Base-by-base conservation (phyloP, 2,888 invertebrate genomes). In the Cyclophora punctaria region DNA sequence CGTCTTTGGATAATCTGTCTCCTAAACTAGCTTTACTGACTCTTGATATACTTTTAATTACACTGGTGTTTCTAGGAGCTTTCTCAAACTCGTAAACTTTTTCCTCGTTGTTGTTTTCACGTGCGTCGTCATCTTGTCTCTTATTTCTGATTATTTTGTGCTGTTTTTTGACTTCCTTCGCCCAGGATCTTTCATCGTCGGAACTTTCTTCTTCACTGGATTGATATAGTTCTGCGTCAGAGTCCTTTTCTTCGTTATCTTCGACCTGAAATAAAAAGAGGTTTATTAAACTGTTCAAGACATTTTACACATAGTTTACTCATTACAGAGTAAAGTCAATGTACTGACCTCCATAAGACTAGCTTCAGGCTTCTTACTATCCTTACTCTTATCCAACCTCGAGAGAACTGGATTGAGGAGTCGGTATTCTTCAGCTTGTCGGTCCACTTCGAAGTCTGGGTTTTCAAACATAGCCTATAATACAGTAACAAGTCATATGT, bases 401-500 rank as follows among this genome's bases (percentile, higher is more conserved):
- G 96, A 94, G 41, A 98, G 87, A 3, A 97, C 96, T 33, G 98
- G 98, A 78, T 98, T 97, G 33, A 98, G 84, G 54, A 98, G 88
- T 63, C 93, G 90, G 77, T 92, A 99, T 73, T 98, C 97, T 67
- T 96, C 96, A 47, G 95, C 93, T 70, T 92, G 92, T 66, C 92
- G 94, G 74, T 98, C 95, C 50, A 98, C 94, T 81, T 97, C 93
- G 79, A 96, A 99, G 72, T 98, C 96, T 6, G 96, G 93, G 86
- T 99, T 96, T 64, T 92, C 93, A 80, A 99, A 99, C 74, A 99
- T 83, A 2, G 92, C 93, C 83, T 89, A 61, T 52, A 70, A 75
- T 4, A 48, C 44, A 4, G 20, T 20, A 20, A 20, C 20, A 20
- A 20, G 20, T 20, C 20, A 20, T 20, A 20, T 20, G 20, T 20